phyloP scores from a whole-genome alignment of 2,888 invertebrate species.

The Aproaerema taeniolella region DNA sequence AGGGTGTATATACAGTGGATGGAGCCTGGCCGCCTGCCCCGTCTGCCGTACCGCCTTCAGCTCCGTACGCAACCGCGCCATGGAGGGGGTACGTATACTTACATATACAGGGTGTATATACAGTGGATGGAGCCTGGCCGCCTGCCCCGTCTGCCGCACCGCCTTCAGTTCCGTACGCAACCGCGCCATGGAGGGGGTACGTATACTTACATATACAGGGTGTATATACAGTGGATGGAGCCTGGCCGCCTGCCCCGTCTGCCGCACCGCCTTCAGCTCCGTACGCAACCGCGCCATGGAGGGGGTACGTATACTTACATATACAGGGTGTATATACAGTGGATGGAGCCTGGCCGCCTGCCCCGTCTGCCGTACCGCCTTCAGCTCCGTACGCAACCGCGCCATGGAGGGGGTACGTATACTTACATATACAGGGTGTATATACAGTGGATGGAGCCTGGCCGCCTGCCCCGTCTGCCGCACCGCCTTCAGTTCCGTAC shows the following conservation, averaged over 20 bases:
- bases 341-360: constrained; percentile 41
- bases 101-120: too few species aligned
- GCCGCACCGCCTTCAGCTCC: constrained; percentile 73
- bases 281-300: constrained; percentile 75
- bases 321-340: constrained; percentile 80
- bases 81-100: constrained; percentile 67
- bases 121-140: constrained; percentile 48
- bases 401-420: constrained; percentile 77
- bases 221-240: neutral
- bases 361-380: constrained; percentile 72
- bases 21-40: constrained; percentile 75
- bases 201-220: too few species aligned
- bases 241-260: constrained; percentile 38
- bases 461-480: constrained; percentile 59
- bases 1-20: neutral
- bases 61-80: constrained; percentile 69
- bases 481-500: constrained; percentile 64
- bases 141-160: constrained; percentile 80
- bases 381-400: constrained; percentile 69
- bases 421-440: too few species aligned
- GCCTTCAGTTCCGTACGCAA: constrained; percentile 67
- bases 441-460: constrained; percentile 70
- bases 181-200: constrained; percentile 73
- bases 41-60: constrained; percentile 76
- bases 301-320: too few species aligned